Evolutionary conservation across 2,888 invertebrate genomes (phyloP), one percentile per base, ranked within the genome.

Genomic region (Xanthia togata): DNA sequence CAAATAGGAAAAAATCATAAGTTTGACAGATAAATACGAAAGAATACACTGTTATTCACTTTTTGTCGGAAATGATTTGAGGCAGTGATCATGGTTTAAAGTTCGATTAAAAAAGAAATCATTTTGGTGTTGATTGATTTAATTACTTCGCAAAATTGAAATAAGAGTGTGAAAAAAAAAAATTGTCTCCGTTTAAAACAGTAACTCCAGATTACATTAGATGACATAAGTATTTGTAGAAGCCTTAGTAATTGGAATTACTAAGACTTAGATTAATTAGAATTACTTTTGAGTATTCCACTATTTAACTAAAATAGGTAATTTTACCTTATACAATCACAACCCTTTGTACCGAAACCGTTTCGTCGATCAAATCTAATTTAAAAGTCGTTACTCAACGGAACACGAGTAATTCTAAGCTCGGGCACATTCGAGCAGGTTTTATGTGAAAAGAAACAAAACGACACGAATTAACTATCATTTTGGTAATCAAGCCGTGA

Each of bases 401-500:
- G n/a, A 70, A 47, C 53, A 44, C 41, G 8, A 26, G 26, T 59
- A 17, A 44, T 41, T 79, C 53, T 31, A 59, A 74, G 57, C 64
- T 60, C 60, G 57, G 38, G 14, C n/a, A 73, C 62, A 81, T 69
- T 69, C 31, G 69, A 71, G 64, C 67, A 69, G 14, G 69, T 73
- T 78, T 78, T 71, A 26, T 53, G 60, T 73, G 50, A 73, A 83
- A 76, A 83, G 35, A 78, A 77, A 78, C 31, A 68, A 85, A 77
- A 78, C 63, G 50, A 84, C 70, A 73, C 47, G 74, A 76, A 75
- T 78, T 71, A 67, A 76, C 50, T 72, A 76, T 79, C 41, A 76
- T 82, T 81, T 84, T 70, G 67, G 70, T 77, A 77, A 82, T 81
- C 73, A 78, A 79, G 72, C 86, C 81, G 82, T 87, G 80, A 83